These are phyloP conservation scores for Spilogale gracilis DNA, from an alignment of 2,113 vertebrate genomes.

Conservation along the genomic window DNA sequence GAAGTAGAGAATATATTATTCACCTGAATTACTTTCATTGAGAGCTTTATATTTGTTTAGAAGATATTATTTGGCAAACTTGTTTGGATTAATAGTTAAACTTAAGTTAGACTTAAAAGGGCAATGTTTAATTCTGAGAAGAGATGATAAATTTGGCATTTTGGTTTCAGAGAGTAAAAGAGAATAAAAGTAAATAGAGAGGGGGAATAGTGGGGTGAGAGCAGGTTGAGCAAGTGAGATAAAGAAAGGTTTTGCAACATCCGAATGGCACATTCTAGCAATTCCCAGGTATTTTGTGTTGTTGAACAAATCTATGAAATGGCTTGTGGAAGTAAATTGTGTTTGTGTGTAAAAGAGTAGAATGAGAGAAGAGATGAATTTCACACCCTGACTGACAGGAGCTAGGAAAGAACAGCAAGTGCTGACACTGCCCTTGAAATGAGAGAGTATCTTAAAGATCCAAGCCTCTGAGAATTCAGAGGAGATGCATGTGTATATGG, in stretches of 20 bases:
- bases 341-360: not conserved
- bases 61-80: conserved; percentile 21
- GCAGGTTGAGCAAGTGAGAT: not conserved
- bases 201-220: not conserved
- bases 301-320: not conserved
- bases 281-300: not conserved
- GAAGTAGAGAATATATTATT: not conserved
- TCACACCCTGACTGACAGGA: not conserved
- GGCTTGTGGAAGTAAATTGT: not conserved
- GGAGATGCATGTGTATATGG: not conserved
- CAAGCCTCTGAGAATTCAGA: not conserved
- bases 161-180: not conserved
- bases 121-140: conserved; percentile 26
- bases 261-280: not conserved
- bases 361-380: not conserved
- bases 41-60: conserved; percentile 32
- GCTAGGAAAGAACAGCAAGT: not conserved
- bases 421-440: not conserved
- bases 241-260: not conserved
- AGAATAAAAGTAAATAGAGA: not conserved
- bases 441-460: not conserved
- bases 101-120: not conserved
- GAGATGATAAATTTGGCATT: not conserved
- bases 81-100: conserved; percentile 25
- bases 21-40: not conserved